These are phyloP conservation scores for Actinia tenebrosa DNA, from an alignment of 64 coral and sea anemone species.

Conservation along the genomic window DNA sequence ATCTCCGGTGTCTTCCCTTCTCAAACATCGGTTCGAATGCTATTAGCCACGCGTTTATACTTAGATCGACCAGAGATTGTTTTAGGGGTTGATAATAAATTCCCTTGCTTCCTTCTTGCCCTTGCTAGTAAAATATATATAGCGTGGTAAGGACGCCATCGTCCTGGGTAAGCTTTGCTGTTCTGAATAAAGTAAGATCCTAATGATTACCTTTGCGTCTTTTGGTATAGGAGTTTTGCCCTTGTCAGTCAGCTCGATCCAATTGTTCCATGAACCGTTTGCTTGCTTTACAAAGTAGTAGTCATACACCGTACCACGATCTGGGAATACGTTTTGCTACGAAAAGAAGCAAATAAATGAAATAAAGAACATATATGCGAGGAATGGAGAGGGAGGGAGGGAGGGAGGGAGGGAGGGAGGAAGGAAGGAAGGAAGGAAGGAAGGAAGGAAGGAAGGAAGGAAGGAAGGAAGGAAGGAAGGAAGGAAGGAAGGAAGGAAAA, in stretches of 20 bases:
- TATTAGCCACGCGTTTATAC: too few species aligned
- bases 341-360: neutral
- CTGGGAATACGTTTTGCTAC: conserved; percentile 97
- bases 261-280: conserved; percentile 83
- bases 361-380: neutral
- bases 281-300: conserved; percentile 99
- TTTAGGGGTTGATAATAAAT: too few species aligned
- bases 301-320: conserved; percentile 93
- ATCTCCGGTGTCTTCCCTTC: too few species aligned
- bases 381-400: neutral
- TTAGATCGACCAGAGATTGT: too few species aligned
- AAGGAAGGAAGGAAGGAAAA: neutral
- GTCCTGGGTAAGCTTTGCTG: too few species aligned
- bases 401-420: neutral
- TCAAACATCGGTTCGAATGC: too few species aligned
- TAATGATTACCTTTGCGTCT: conserved; percentile 44
- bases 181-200: too few species aligned
- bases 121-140: too few species aligned
- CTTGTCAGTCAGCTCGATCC: conserved; percentile 63
- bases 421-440: neutral
- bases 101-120: too few species aligned
- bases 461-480: neutral
- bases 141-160: too few species aligned
- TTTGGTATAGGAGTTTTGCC: conserved; percentile 49
- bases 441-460: neutral